A percentile compares a stretch with the other conserved stretches of the same genome.
phyloP scores from a whole-genome alignment of 2,113 vertebrate genomes.

The Vulpes lagopus region DNA sequence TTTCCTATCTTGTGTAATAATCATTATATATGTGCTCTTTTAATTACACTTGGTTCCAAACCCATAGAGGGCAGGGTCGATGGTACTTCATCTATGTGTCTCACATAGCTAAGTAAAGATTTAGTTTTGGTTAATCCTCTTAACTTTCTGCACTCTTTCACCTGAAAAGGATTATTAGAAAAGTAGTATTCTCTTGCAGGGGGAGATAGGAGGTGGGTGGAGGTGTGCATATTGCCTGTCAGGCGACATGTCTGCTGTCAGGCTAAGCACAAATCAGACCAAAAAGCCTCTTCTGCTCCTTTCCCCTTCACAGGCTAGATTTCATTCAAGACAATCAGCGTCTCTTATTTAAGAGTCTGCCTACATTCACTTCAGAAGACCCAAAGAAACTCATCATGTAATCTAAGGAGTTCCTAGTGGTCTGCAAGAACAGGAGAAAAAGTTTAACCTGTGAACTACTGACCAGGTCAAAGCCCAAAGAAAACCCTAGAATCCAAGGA shows the following conservation, averaged over 20 bases:
- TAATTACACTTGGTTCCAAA: conserved; percentile 3
- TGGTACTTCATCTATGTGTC: not conserved
- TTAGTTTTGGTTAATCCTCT: not conserved
- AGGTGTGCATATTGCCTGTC: not conserved
- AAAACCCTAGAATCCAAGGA: conserved; percentile 4
- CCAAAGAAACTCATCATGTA: not conserved
- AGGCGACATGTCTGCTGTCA: not conserved
- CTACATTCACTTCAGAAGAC: not conserved
- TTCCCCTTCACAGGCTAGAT: not conserved
- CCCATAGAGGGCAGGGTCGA: not conserved
- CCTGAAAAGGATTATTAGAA: conserved; percentile 38
- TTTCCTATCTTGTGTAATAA: not conserved
- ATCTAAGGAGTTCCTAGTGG: not conserved
- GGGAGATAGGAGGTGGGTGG: not conserved
- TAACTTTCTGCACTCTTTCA: conserved; percentile 4
- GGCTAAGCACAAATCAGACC: not conserved
- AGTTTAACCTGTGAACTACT: not conserved
- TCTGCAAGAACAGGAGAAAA: not conserved
- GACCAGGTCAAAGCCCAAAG: not conserved
- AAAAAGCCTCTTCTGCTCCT: not conserved
- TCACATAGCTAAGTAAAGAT: not conserved
- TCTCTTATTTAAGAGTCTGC: not conserved
- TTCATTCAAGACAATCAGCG: not conserved
- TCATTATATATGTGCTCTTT: not conserved
- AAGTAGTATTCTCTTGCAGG: not conserved